Conservation (phyloP, 2,888 invertebrate genomes). For the Eudasyphora cyanicolor region DNA sequence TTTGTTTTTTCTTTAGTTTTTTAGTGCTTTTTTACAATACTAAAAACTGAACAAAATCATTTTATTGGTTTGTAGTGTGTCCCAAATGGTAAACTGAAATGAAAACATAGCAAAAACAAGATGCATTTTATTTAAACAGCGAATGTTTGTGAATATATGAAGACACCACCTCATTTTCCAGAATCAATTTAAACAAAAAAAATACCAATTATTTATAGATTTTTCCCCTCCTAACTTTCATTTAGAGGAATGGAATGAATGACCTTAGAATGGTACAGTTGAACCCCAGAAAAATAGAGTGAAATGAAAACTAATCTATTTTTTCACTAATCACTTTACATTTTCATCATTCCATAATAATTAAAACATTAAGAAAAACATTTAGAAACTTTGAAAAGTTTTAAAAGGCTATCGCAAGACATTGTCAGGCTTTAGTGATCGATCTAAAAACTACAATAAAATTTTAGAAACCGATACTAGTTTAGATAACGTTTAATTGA, state of each 20-base stretch:
- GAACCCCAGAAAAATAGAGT: background rate
- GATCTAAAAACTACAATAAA: background rate
- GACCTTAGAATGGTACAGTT: constrained; percentile 24
- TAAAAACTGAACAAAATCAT: constrained; percentile 1
- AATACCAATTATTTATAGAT: constrained; percentile 22
- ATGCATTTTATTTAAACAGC: background rate
- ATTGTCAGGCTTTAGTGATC: background rate
- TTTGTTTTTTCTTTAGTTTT: constrained; percentile 42
- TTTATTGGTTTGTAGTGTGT: constrained; percentile 50
- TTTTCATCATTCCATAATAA: too few species aligned
- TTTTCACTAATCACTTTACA: too few species aligned
- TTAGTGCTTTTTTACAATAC: background rate
- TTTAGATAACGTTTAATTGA: too few species aligned
- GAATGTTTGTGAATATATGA: constrained; percentile 8
- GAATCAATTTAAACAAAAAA: background rate
- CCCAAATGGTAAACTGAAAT: background rate
- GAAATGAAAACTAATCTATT: too few species aligned
- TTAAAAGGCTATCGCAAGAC: background rate
- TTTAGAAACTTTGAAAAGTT: too few species aligned
- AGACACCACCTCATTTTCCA: background rate
- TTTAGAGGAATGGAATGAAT: constrained; percentile 45
- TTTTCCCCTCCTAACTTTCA: background rate
- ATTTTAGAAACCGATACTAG: too few species aligned
- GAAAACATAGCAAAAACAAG: background rate
- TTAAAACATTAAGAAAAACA: too few species aligned